Base-by-base conservation (phyloP, 2,888 invertebrate genomes). In the Stenotaenia linearis region DNA sequence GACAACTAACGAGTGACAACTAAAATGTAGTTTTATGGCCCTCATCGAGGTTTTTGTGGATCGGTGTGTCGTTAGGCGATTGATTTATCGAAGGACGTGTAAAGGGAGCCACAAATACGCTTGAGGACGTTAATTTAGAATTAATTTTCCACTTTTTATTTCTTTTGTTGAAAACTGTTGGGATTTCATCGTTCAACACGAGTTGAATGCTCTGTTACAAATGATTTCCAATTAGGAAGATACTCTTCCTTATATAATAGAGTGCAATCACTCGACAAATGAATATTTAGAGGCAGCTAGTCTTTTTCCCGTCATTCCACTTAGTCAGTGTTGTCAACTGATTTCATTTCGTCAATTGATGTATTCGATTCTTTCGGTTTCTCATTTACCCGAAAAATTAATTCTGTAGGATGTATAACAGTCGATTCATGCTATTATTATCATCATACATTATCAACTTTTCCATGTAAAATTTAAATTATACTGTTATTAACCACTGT, bases 151-250 rank as follows among this genome's bases (percentile, higher is more conserved):
- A 15, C 4, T 28, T 25, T 69, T 69, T 25, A 7, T 10, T 25
- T 25, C 69, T 1, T 50, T 50, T 69, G n/a, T n/a, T 6, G 23
- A 61, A 61, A 21, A 61, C 25, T 28, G 9, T 69, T 69, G 69
- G 69, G 69, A 23, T 28, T 28, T 28, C 69, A 69, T 69, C 69
- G 23, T 69, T 69, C 69, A 69, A 10, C 69, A 15, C 25, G 15
- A 25, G 69, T 69, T 69, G 69, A 69, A 69, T 25, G 69, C 69
- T 28, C 69, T 50, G 25, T 69, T 69, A 56, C 28, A 69, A 28
- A 69, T 69, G 28, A 69, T 69, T 69, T 69, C 28, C 69, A 69
- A 69, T 69, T 69, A 69, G 69, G 69, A 69, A 69, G 69, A 69
- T 69, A 69, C 69, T 69, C 69, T 69, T 69, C 69, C 69, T 69